Conservation (phyloP, 2,888 invertebrate species). For the Nomada ferruginata region DNA sequence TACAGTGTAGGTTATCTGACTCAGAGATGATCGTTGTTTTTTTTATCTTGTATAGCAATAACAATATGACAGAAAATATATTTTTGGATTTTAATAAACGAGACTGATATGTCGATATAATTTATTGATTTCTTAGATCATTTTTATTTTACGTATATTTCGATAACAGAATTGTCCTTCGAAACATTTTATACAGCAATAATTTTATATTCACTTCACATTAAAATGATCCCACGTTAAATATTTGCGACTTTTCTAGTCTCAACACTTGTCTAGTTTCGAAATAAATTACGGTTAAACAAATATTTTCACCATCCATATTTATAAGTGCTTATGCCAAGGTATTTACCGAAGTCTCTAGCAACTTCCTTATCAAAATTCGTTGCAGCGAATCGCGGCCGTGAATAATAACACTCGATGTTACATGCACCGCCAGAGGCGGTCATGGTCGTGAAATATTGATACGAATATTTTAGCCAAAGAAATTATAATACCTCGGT, state of each 20-base stretch:
- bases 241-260: not conserved
- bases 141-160: not conserved
- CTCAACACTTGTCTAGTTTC: not conserved
- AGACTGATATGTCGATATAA: not conserved
- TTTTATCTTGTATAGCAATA: too few relatives aligned
- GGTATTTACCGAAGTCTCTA: constrained; percentile 31
- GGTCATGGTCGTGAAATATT: constrained; percentile 55
- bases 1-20: too few relatives aligned
- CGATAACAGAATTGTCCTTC: not conserved
- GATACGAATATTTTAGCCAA: constrained; percentile 41
- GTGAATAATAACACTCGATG: constrained; percentile 42
- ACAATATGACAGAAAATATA: too few relatives aligned
- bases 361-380: constrained; percentile 39
- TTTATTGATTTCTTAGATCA: not conserved
- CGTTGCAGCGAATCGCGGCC: constrained; percentile 32
- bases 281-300: constrained; percentile 3
- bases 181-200: not conserved
- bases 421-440: constrained; percentile 31
- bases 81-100: too few relatives aligned
- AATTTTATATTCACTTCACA: not conserved
- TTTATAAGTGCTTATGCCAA: constrained; percentile 39
- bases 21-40: too few relatives aligned
- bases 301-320: constrained; percentile 28
- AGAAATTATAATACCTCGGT: constrained; percentile 15
- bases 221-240: not conserved